Base-by-base conservation (phyloP, 2,113 vertebrate species). In the Archilochus colubris region DNA sequence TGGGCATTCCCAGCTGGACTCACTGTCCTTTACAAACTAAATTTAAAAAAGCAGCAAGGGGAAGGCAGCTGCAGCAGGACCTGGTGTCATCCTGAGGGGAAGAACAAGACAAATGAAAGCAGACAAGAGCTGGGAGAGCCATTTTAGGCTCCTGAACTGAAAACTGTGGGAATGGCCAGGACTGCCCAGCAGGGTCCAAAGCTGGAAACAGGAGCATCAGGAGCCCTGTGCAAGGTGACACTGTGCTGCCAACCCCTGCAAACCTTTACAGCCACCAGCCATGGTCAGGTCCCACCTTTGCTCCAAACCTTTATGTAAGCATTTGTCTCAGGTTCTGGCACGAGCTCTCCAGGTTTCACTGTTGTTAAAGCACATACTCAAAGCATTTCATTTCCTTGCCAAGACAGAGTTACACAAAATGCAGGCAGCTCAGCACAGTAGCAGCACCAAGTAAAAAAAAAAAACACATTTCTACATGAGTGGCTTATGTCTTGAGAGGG, bases 41-140 rank as follows among this genome's bases (percentile, higher is more conserved):
- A 91, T 91, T 96, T 73, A 7, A 89, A 95, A 94, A 96, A 96
- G 94, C 95, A 96, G 93, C 94, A 94, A 50, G 83, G 92, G 85
- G 83, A 93, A 91, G 95, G 89, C 88, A 96, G 94, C 94, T 96
- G 94, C 94, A 94, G 94, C 94, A 97, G 97, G 97, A 98, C 97
- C 97, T 95, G 94, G 83, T 91, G 91, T 96, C 88, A 93, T 88
- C 89, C 83, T 90, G 84, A 94, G 59, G 91, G 64, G 64, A 93
- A 96, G 66, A 94, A 85, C 81, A 48, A 83, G 38, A 95, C n/a
- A 86, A 95, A 89, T 68, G 86, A 97, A 96, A 98, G 98, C 96
- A 98, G 96, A 91, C 93, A 93, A 98, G 91, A 92, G 85, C 70
- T 74, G 59, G 19, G 54, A 94, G 28, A 87, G 80, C 48, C 51